A percentile compares a stretch with the other conserved stretches of the same genome.
phyloP scores from a whole-genome alignment of 2,888 invertebrate species.

The Coleophora deauratella region DNA sequence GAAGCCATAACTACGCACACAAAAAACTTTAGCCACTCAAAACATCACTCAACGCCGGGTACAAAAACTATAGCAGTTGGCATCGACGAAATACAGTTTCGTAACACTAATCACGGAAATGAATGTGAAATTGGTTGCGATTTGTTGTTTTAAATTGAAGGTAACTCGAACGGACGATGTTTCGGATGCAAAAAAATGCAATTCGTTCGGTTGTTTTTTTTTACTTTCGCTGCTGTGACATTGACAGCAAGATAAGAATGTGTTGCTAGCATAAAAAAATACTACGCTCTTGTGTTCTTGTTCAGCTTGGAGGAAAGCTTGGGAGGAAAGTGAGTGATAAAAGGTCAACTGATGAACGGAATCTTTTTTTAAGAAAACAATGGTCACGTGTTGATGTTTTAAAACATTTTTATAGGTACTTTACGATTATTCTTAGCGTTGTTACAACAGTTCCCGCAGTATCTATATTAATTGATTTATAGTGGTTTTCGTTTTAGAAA shows the following conservation, averaged over 20 bases:
- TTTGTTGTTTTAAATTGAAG: slow-evolving; percentile 30
- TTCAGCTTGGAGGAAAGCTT: too few relatives aligned
- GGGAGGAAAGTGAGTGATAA: too few relatives aligned
- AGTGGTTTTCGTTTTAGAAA: too few relatives aligned
- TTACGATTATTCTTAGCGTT: too few relatives aligned
- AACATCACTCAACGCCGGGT: slow-evolving; percentile 35
- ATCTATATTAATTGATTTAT: too few relatives aligned
- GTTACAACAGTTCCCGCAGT: too few relatives aligned
- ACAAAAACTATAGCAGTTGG: background rate
- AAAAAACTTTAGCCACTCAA: slow-evolving; percentile 16
- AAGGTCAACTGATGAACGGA: too few relatives aligned
- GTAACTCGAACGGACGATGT: slow-evolving; percentile 16
- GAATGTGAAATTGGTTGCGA: slow-evolving; percentile 17
- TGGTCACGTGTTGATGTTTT: too few relatives aligned
- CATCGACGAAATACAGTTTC: background rate
- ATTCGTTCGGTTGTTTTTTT: background rate
- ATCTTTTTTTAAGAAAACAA: too few relatives aligned
- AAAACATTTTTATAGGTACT: too few relatives aligned
- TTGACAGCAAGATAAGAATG: background rate
- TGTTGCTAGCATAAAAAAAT: slow-evolving; percentile 22
- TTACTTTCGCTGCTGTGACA: background rate
- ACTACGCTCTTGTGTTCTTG: too few relatives aligned
- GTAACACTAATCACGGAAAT: slow-evolving; percentile 8
- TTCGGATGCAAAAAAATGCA: background rate
- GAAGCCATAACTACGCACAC: slow-evolving; percentile 47